Conservation (phyloP, 1,140 invertebrate genomes). For the Philaenus spumarius region DNA sequence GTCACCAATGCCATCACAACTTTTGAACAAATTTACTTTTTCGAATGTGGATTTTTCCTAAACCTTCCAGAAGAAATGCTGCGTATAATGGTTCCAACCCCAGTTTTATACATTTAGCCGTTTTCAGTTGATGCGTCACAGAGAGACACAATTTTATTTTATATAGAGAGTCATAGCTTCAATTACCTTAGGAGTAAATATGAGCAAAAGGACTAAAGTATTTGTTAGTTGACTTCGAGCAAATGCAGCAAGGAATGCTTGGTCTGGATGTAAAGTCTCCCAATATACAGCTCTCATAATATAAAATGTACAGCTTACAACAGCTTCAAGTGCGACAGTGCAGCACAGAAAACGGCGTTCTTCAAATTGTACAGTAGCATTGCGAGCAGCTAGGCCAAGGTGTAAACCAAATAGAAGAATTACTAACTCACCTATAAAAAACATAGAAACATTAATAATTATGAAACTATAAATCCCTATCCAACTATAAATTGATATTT, state of each 20-base stretch:
- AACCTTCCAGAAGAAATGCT: too few relatives aligned
- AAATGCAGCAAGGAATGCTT: conserved; percentile 60
- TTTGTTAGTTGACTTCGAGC: conserved; percentile 69
- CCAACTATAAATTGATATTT: too few relatives aligned
- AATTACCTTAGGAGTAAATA: conserved; percentile 65
- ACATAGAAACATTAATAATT: too few relatives aligned
- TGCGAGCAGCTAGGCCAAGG: conserved; percentile 69
- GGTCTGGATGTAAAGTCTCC: conserved; percentile 57
- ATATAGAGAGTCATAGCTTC: too few relatives aligned
- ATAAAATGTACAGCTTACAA: conserved; percentile 63
- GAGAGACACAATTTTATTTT: too few relatives aligned
- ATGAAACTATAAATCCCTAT: too few relatives aligned
- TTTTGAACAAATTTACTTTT: too few relatives aligned
- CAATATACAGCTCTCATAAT: conserved; percentile 54
- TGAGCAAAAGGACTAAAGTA: conserved; percentile 63
- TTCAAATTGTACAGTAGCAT: conserved; percentile 72
- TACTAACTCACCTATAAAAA: conserved; percentile 62
- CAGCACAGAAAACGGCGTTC: conserved; percentile 72
- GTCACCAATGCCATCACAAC: too few relatives aligned
- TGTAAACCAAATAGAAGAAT: conserved; percentile 77
- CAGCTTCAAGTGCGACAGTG: conserved; percentile 65
- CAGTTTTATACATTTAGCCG: too few relatives aligned
- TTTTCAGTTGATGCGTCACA: too few relatives aligned
- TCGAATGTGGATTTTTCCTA: too few relatives aligned
- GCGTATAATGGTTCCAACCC: too few relatives aligned